These are phyloP conservation scores for Schlechtendalia chinensis DNA, from an alignment of 1,140 invertebrate genomes.

Conservation along the genomic window DNA sequence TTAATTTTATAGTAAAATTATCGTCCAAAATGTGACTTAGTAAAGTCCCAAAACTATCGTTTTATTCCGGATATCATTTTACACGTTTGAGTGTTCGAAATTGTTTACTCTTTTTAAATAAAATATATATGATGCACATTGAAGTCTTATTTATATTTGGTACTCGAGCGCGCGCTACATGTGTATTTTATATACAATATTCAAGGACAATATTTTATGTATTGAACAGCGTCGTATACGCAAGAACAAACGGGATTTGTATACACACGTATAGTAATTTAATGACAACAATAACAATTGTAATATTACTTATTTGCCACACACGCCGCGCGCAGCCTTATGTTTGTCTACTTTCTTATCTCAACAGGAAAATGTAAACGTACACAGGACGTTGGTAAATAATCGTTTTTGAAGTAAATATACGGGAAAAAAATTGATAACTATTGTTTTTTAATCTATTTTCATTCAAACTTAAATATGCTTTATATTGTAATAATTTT, in stretches of 20 bases:
- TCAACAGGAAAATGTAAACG: constrained; percentile 23
- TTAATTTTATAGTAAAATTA: too few relatives aligned
- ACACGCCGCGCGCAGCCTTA: background rate
- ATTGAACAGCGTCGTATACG: background rate
- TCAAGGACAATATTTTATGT: background rate
- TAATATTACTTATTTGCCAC: background rate
- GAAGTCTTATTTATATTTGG: background rate
- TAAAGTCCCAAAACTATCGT: too few relatives aligned
- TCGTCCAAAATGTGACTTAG: too few relatives aligned
- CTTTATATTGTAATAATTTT: background rate
- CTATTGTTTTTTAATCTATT: constrained; percentile 34
- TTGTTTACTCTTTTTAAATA: background rate
- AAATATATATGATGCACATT: background rate
- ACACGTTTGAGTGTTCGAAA: too few relatives aligned
- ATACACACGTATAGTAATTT: background rate
- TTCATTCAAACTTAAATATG: background rate
- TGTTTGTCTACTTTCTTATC: constrained; percentile 22
- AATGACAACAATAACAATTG: background rate
- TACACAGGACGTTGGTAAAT: background rate
- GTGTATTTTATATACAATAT: background rate
- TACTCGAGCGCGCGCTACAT: background rate
- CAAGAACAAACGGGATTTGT: background rate
- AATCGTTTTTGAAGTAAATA: constrained; percentile 28
- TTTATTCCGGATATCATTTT: too few relatives aligned
- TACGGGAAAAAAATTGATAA: background rate